Base-by-base conservation (phyloP, 2,888 invertebrate species). In the Crematogaster levior region DNA sequence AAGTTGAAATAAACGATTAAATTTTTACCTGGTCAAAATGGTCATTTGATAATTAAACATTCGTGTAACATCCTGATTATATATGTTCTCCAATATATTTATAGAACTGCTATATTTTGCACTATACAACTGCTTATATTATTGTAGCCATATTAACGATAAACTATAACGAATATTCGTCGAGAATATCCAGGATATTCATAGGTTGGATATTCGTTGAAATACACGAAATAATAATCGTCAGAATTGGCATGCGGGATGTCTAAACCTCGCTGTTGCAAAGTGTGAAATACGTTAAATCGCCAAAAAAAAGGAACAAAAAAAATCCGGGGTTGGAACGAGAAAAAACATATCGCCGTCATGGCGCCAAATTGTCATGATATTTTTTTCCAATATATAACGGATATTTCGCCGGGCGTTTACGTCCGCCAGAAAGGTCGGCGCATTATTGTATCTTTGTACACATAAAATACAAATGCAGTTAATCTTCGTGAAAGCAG, bases 281-380 rank as follows among this genome's bases (percentile, higher is more conserved):
- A 79, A 79, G 77, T 79, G 68, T 68, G 43, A 66, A 68, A 79
- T 79, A 79, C 56, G 68, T 79, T 79, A 79, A 79, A 79, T 79
- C 68, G 56, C 27, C 10, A 7, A 43, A 66, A 77, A 74, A 48
- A 48, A n/a, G 5, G 21, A 73, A 63, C 37, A 63, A 37, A 73
- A 74, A 61, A 74, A 61, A 74, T 48, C 18, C 37, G 30, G 30
- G 40, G 21, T 21, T n/a, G 40, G 21, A 56, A 56, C 53, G 66
- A 65, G 63, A 66, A 56, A 77, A 77, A 77, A 77, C 30, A 77
- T 56, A 77, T 77, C 77, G 77, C 53, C 53, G 66, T 77, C 77
- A 77, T 66, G 53, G 53, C 40, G 77, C 77, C 58, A 79, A 79
- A 79, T 79, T 79, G 77, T 79, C 77, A 68, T 66, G 66, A 66